Conservation (phyloP, 2,888 invertebrate species). For the Lasioglossum pauxillum region DNA sequence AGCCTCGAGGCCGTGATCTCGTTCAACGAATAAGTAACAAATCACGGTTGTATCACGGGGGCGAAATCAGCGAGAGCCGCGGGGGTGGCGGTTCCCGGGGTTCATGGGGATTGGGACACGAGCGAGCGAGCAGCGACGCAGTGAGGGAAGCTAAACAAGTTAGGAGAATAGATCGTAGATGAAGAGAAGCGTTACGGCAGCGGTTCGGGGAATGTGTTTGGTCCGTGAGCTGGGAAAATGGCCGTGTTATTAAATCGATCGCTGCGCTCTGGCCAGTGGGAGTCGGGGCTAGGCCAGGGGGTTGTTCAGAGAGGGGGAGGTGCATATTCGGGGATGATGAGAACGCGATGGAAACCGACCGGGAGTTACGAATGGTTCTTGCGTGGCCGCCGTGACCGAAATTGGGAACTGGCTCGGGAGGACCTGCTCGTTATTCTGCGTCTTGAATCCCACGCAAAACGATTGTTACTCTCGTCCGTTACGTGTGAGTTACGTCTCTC, state of each 20-base stretch:
- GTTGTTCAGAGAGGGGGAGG: slow-evolving; percentile 57
- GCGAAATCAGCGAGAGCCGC: slow-evolving; percentile 24
- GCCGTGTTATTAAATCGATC: slow-evolving; percentile 84
- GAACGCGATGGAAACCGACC: slow-evolving; percentile 68
- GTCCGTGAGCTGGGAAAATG: slow-evolving; percentile 79
- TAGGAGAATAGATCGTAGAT: slow-evolving; percentile 54
- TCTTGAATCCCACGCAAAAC: background rate
- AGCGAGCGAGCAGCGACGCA: slow-evolving; percentile 34
- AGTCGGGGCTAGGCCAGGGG: slow-evolving; percentile 75
- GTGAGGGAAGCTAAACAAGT: slow-evolving; percentile 61
- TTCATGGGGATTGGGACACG: background rate
- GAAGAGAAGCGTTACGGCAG: slow-evolving; percentile 55
- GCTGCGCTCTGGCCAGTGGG: slow-evolving; percentile 74
- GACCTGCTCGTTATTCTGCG: background rate
- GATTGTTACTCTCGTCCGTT: background rate
- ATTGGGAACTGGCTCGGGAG: slow-evolving; percentile 30
- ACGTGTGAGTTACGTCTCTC: background rate
- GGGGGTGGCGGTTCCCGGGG: background rate
- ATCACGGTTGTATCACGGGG: slow-evolving; percentile 25
- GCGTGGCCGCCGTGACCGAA: slow-evolving; percentile 48
- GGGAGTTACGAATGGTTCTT: slow-evolving; percentile 68
- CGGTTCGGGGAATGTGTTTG: slow-evolving; percentile 72
- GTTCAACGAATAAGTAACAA: slow-evolving; percentile 24
- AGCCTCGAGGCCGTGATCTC: background rate
- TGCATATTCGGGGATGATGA: slow-evolving; percentile 57